phyloP scores from a whole-genome alignment of 53 echinoderm and acorn worm species.

The Zoroaster sp. region DNA sequence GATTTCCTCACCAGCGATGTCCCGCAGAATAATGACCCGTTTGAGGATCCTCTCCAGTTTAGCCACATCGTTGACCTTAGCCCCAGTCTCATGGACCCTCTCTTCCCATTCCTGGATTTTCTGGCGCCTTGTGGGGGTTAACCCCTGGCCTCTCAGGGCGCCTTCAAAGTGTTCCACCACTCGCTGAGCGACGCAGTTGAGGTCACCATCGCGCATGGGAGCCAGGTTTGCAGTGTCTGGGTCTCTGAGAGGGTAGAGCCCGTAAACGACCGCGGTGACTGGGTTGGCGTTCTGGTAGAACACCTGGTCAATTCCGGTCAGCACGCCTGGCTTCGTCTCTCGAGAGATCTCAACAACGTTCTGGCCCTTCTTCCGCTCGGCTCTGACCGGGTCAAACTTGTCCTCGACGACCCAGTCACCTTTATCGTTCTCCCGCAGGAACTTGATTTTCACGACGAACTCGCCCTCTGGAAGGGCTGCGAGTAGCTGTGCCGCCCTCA shows the following conservation, averaged over 20 bases:
- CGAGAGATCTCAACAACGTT: background rate
- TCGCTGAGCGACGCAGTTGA: background rate
- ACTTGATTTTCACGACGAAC: background rate
- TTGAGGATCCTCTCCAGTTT: conserved; percentile 3
- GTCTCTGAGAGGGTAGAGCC: background rate
- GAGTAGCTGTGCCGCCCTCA: background rate
- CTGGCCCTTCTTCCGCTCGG: background rate
- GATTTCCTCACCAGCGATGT: background rate
- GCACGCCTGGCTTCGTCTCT: background rate
- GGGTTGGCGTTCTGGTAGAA: background rate
- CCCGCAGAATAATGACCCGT: background rate
- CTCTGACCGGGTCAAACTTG: background rate
- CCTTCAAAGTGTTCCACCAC: conserved; percentile 14
- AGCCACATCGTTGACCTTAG: background rate
- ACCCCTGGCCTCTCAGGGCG: background rate
- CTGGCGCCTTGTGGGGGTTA: background rate
- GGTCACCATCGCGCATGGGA: background rate
- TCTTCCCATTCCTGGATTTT: background rate
- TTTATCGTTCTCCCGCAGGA: background rate
- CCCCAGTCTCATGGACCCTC: background rate
- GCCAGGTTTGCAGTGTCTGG: background rate
- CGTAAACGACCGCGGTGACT: conserved; percentile 9
- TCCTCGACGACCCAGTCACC: background rate
- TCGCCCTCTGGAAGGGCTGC: background rate
- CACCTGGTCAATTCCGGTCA: background rate